Evolutionary conservation across 2,888 invertebrate genomes (phyloP), one percentile per base, ranked within the genome.

Genomic region (Ormyrus pomaceus): DNA sequence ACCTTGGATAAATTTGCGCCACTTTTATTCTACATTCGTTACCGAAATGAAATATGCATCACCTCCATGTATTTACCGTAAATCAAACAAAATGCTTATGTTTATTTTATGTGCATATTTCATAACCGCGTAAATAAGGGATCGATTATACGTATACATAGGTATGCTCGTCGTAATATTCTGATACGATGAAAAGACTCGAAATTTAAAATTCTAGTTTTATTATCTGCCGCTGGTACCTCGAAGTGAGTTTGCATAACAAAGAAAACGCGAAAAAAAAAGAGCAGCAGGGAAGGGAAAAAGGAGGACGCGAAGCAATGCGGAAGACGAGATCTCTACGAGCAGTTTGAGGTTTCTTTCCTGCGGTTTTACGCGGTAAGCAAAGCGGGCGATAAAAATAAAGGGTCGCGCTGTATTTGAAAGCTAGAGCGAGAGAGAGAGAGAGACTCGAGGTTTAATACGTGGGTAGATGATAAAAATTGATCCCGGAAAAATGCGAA

Each of bases 341-440:
- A 56, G 68, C 51, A 68, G 53, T 55, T 75, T 46, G 62, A 62
- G 72, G 59, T 72, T 62, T 71, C 71, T 73, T 53, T 55, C n/a
- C 55, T 64, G 62, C 45, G 72, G 72, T 73, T 73, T 73, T 55
- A 55, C 46, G 64, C 72, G 62, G 72, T 72, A 73, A 73, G 72
- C 64, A 59, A 61, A 72, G 62, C 62, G 62, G 46, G 2, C 34
- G 72, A 72, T 72, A 72, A 72, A 72, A 72, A 72, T 72, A 72
- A 72, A 72, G 62, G 62, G 72, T 72, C 72, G 71, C 59, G 6
- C 6, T 0, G 34, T 34, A 34, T 34, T 34, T 34, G 34, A 34
- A 34, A 34, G 45, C 11, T 34, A 8, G 34, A 53, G 19, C 9
- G 61, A 50, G 51, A 59, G 19, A 5, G 48, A 48, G n/a, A 50